phyloP scores from a whole-genome alignment of 2,888 invertebrate species.

The Drosophila atroscutellata region DNA sequence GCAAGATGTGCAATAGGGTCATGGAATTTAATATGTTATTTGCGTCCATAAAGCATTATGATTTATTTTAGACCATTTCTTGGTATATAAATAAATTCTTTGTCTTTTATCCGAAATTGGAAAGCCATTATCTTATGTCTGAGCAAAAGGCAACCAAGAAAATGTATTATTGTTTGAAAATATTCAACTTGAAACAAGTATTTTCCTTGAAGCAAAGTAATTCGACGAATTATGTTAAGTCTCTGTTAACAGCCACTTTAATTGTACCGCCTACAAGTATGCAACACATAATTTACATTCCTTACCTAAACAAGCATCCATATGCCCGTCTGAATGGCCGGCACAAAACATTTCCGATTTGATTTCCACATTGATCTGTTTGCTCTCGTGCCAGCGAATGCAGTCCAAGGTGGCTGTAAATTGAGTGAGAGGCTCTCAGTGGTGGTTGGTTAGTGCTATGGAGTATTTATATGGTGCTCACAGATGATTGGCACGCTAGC shows the following conservation, averaged over 20 bases:
- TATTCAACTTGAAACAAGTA: neutral
- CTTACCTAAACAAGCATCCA: slow-evolving; percentile 91
- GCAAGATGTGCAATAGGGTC: neutral
- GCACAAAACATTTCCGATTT: slow-evolving; percentile 93
- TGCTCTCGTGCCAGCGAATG: slow-evolving; percentile 92
- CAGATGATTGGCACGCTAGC: slow-evolving; percentile 93
- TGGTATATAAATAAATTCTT: neutral
- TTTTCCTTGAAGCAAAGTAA: neutral
- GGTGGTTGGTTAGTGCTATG: neutral
- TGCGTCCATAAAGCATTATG: neutral
- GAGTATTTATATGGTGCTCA: slow-evolving; percentile 81
- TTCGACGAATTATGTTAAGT: neutral
- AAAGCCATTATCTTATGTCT: neutral
- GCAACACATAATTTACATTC: slow-evolving; percentile 13
- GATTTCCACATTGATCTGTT: slow-evolving; percentile 91
- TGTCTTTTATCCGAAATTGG: neutral
- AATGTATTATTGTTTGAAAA: neutral
- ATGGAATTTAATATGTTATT: neutral
- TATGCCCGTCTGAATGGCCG: slow-evolving; percentile 92
- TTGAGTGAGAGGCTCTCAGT: neutral
- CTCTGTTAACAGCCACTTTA: slow-evolving; percentile 5
- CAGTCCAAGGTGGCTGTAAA: slow-evolving; percentile 89
- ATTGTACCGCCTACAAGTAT: slow-evolving; percentile 59
- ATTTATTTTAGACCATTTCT: neutral
- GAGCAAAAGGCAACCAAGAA: neutral